These are phyloP conservation scores for Gibbula magus DNA, from an alignment of 2,888 invertebrate species.

Conservation along the genomic window DNA sequence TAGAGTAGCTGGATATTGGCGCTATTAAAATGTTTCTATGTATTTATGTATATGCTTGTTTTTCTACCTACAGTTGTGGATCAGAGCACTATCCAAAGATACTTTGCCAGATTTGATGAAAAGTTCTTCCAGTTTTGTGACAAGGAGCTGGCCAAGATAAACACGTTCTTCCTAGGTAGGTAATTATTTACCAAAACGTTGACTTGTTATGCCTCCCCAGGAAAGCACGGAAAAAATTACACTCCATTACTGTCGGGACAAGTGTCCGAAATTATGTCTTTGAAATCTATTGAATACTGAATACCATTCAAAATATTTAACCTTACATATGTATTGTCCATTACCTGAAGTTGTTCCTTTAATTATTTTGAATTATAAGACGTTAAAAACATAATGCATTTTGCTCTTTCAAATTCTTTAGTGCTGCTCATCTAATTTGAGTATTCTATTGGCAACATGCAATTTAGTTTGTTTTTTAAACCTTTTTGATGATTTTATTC, in stretches of 20 bases:
- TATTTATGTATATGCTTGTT: not conserved
- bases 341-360: no score
- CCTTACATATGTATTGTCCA: no score
- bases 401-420: not conserved
- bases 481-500: no score
- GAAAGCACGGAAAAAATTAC: no score
- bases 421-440: not conserved
- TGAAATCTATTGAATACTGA: not conserved
- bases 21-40: no score
- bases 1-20: no score
- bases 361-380: not conserved
- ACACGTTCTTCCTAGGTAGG: slow-evolving; percentile 94
- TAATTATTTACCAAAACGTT: not conserved
- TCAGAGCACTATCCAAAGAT: slow-evolving; percentile 88
- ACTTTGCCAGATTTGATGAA: slow-evolving; percentile 95
- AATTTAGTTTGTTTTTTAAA: no score
- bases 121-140: slow-evolving; percentile 96
- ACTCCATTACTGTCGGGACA: no score
- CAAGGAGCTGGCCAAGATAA: slow-evolving; percentile 95
- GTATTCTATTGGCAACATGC: not conserved
- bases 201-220: not conserved
- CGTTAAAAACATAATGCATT: not conserved
- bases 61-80: slow-evolving; percentile 81
- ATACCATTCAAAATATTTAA: no score
- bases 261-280: not conserved